Percentiles rank a stretch among this genome's conserved stretches.
Conservation (phyloP, 2,797 vertebrate genomes). For the Bradypus variegatus region DNA sequence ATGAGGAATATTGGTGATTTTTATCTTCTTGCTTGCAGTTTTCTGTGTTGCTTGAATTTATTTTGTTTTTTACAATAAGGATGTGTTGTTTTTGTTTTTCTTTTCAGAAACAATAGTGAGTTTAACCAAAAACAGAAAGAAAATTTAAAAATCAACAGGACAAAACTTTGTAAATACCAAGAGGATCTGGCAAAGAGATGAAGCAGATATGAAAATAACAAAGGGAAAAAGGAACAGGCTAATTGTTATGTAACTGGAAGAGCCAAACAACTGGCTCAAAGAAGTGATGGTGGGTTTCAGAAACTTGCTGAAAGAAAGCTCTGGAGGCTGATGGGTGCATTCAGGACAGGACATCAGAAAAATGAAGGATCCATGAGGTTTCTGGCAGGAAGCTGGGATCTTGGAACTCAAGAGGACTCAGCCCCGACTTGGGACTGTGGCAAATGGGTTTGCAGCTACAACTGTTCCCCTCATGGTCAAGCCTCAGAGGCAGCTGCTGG, state of each 20-base stretch:
- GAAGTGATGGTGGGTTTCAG: background rate
- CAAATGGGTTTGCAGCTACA: background rate
- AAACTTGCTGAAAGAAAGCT: background rate
- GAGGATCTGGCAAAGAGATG: background rate
- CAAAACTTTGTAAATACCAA: background rate
- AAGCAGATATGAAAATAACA: background rate
- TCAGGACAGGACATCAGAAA: background rate
- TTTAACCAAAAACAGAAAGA: background rate
- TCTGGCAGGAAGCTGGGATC: background rate
- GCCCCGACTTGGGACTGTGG: fast-evolving
- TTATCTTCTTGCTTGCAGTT: background rate
- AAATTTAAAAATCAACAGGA: background rate
- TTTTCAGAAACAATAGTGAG: background rate
- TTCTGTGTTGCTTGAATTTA: background rate
- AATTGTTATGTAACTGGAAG: fast-evolving
- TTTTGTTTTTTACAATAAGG: background rate
- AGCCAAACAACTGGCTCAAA: background rate
- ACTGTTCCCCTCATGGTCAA: background rate
- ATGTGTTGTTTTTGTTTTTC: background rate
- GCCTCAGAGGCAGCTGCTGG: background rate
- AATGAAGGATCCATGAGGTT: background rate
- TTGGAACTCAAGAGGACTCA: background rate
- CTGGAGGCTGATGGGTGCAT: background rate
- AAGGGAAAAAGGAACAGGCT: fast-evolving
- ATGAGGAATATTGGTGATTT: background rate